phyloP scores from a whole-genome alignment of 2,888 invertebrate species.

The Apamea monoglypha region DNA sequence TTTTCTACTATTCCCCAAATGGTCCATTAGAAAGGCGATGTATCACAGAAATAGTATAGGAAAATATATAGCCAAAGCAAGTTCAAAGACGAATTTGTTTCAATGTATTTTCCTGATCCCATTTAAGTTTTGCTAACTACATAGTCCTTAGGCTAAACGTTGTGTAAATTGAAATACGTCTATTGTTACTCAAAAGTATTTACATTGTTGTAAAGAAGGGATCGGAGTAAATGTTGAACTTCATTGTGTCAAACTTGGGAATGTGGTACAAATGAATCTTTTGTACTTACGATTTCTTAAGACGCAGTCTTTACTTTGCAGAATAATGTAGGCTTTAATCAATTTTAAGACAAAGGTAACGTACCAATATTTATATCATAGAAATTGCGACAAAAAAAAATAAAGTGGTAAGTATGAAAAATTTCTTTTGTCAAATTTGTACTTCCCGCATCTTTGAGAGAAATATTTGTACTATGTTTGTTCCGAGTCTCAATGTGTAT shows the following conservation, averaged over 20 bases:
- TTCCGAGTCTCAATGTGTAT: slow-evolving; percentile 3
- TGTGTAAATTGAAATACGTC: slow-evolving; percentile 56
- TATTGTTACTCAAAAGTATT: slow-evolving; percentile 62
- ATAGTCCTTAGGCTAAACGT: slow-evolving; percentile 53
- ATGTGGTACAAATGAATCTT: slow-evolving; percentile 39
- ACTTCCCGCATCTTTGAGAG: neutral
- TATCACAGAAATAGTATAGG: slow-evolving; percentile 49
- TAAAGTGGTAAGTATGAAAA: neutral
- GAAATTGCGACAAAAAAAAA: neutral
- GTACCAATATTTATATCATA: neutral
- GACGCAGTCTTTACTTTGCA: slow-evolving; percentile 6
- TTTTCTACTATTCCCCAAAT: slow-evolving; percentile 51
- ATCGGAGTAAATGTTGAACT: slow-evolving; percentile 37
- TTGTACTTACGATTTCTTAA: slow-evolving; percentile 22
- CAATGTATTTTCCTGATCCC: slow-evolving; percentile 63
- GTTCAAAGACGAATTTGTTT: slow-evolving; percentile 55
- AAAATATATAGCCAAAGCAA: slow-evolving; percentile 48
- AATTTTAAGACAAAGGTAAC: neutral
- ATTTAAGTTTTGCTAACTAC: slow-evolving; percentile 66
- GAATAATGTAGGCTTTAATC: neutral
- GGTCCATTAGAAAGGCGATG: slow-evolving; percentile 58
- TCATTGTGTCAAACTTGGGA: slow-evolving; percentile 40
- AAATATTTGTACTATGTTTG: slow-evolving; percentile 17
- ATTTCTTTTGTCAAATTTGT: slow-evolving; percentile 1
- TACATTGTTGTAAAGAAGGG: slow-evolving; percentile 45